phyloP scores from a whole-genome alignment of 2,113 vertebrate species.

The Rallus limicola region DNA sequence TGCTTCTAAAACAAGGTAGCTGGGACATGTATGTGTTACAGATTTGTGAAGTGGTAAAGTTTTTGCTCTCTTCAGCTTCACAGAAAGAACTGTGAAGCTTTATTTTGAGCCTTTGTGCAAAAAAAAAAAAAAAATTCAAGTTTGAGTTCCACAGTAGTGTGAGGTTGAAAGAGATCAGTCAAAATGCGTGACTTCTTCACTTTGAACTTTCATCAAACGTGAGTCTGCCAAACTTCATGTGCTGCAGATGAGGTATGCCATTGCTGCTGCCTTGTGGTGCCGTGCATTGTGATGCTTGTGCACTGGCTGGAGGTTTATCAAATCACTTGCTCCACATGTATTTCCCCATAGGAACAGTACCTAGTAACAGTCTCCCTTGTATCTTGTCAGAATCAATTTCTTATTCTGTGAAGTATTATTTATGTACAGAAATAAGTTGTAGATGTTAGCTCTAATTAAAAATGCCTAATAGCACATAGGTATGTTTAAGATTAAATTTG shows the following conservation, averaged over 20 bases:
- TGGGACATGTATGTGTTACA: not conserved
- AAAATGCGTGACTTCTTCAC: constrained; percentile 43
- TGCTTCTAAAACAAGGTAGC: not conserved
- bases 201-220: constrained; percentile 79
- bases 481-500: constrained; percentile 41
- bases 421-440: not conserved
- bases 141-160: constrained; percentile 63
- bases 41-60: not conserved
- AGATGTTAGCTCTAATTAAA: constrained; percentile 54
- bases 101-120: constrained; percentile 24
- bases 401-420: constrained; percentile 46
- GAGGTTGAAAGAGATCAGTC: constrained; percentile 52
- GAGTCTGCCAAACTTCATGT: constrained; percentile 87
- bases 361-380: constrained; percentile 87
- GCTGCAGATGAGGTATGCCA: constrained; percentile 78
- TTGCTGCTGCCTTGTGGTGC: constrained; percentile 76
- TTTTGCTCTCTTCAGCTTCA: not conserved
- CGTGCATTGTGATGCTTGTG: constrained; percentile 72
- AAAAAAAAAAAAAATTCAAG: constrained; percentile 53
- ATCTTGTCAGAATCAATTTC: constrained; percentile 71
- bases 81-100: not conserved
- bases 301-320: constrained; percentile 83
- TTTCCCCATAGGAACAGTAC: constrained; percentile 81
- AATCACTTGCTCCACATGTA: constrained; percentile 79
- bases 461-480: not conserved